Evolutionary conservation across 2,888 invertebrate genomes (phyloP).

Genomic region (Oasisia sp.): DNA sequence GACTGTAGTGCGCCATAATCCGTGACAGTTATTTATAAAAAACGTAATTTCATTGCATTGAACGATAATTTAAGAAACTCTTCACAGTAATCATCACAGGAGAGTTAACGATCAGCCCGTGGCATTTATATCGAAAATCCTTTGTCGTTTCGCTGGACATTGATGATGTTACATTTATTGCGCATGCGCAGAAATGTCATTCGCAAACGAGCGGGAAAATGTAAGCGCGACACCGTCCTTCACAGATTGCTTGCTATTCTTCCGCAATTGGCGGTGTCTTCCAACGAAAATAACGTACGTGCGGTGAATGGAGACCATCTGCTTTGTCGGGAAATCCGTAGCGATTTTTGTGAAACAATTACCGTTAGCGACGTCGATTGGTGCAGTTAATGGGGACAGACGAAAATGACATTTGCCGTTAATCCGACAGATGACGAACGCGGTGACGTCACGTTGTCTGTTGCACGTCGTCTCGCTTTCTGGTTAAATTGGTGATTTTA

Average conservation of each 20-base stretch:
- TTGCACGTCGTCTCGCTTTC: not conserved
- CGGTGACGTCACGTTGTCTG: not conserved
- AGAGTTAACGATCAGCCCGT: too few relatives aligned
- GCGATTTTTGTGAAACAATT: not conserved
- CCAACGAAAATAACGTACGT: not conserved
- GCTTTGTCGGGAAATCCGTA: not conserved
- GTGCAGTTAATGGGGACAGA: not conserved
- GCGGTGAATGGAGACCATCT: not conserved
- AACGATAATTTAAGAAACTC: too few relatives aligned
- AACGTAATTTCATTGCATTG: too few relatives aligned
- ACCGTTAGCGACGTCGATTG: not conserved
- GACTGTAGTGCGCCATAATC: too few relatives aligned
- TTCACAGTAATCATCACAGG: too few relatives aligned
- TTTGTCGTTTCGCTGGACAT: too few relatives aligned
- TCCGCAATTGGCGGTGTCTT: not conserved
- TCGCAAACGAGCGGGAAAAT: too few relatives aligned
- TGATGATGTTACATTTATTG: too few relatives aligned
- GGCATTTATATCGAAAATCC: too few relatives aligned
- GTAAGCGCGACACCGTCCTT: too few relatives aligned
- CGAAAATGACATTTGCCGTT: not conserved
- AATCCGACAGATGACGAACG: not conserved
- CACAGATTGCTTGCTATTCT: not conserved
- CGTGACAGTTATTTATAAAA: too few relatives aligned
- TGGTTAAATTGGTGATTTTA: not conserved
- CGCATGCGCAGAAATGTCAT: too few relatives aligned